These are phyloP conservation scores for Plumapathes pennacea DNA, from an alignment of 92 coral and sea anemone species.

Conservation along the genomic window DNA sequence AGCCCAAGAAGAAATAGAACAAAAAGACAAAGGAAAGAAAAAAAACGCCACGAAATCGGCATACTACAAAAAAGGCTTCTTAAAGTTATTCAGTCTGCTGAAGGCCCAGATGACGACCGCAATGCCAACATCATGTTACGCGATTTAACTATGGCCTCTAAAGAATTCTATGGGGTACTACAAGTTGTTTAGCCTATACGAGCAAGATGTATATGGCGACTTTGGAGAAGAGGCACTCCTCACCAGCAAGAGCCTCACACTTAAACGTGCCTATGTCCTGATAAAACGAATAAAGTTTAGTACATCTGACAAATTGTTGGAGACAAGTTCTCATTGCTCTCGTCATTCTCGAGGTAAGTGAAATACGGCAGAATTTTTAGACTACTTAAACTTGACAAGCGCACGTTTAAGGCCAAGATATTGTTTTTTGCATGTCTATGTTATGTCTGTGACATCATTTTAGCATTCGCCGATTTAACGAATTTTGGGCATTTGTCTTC, in stretches of 20 bases:
- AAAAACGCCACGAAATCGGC: slow-evolving; percentile 6
- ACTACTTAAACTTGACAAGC: too few relatives aligned
- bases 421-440: too few relatives aligned
- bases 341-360: too few relatives aligned
- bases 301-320: slow-evolving; percentile 10
- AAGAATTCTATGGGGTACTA: slow-evolving; percentile 9
- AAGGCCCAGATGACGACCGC: slow-evolving; percentile 7
- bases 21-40: too few relatives aligned
- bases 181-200: slow-evolving; percentile 5
- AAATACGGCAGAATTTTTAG: too few relatives aligned
- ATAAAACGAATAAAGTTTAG: slow-evolving; percentile 15
- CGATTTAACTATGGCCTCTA: slow-evolving; percentile 6
- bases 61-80: not conserved
- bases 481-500: too few relatives aligned
- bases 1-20: too few relatives aligned
- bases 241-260: not conserved
- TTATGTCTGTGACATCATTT: too few relatives aligned
- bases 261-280: slow-evolving; percentile 9
- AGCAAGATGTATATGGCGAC: slow-evolving; percentile 7
- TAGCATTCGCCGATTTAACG: too few relatives aligned
- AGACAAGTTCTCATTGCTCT: too few relatives aligned
- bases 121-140: slow-evolving; percentile 1
- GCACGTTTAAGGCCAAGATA: too few relatives aligned
- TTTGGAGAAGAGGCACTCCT: slow-evolving; percentile 12
- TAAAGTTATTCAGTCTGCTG: slow-evolving; percentile 7